Base-by-base conservation (phyloP, 2,888 invertebrate species). In the Phaedon cochleariae region DNA sequence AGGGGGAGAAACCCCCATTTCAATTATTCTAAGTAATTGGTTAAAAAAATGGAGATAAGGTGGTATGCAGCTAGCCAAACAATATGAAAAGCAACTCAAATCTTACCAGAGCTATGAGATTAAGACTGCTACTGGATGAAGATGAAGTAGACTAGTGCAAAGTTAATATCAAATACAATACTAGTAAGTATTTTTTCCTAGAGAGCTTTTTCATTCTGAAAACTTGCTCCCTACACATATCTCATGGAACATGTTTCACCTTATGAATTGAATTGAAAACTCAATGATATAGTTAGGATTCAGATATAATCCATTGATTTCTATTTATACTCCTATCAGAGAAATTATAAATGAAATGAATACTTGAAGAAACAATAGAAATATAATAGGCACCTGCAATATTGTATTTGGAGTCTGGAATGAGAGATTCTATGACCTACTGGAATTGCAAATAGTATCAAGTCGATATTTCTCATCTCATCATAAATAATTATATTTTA, bases 311-410 rank as follows among this genome's bases (percentile, higher is more conserved):
- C 10, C 45, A 45, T 12, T 45, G 45, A 45, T 17, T 45, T 45
- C 45, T 45, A 45, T 45, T 45, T 45, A n/a, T 45, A 45, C 45
- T n/a, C n/a, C n/a, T n/a, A n/a, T 45, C 45, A 45, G 45, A 45
- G 17, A 15, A 3, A 3, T 10, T 3, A 45, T 45, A 12, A 15
- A n/a, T 45, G n/a, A n/a, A n/a, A n/a, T n/a, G n/a, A n/a, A n/a
- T n/a, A n/a, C n/a, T n/a, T n/a, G n/a, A n/a, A n/a, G n/a, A n/a
- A n/a, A n/a, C n/a, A n/a, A n/a, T n/a, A n/a, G n/a, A n/a, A n/a
- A n/a, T n/a, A n/a, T n/a, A n/a, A n/a, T n/a, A n/a, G n/a, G n/a
- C n/a, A n/a, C n/a, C n/a, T n/a, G n/a, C n/a, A n/a, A n/a, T n/a
- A n/a, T n/a, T n/a, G n/a, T n/a, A n/a, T n/a, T n/a, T n/a, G n/a